Conservation (phyloP, 2,113 vertebrate genomes). For the Herpetotheres cachinnans region DNA sequence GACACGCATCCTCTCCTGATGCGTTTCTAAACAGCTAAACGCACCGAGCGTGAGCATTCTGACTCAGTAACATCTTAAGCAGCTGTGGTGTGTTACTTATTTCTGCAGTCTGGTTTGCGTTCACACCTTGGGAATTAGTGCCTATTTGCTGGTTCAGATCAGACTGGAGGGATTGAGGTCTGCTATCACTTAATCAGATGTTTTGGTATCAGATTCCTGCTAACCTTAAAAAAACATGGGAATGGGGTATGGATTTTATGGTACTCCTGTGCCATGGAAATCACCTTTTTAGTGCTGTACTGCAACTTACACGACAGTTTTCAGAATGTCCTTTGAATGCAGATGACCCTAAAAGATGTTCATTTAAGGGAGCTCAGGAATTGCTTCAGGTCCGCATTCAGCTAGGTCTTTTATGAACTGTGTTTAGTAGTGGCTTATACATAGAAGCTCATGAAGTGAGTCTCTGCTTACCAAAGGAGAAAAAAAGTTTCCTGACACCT, state of each 20-base stretch:
- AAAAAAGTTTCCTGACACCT: not conserved
- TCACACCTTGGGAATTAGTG: not conserved
- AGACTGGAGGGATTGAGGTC: not conserved
- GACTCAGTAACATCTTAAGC: not conserved
- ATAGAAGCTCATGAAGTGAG: not conserved
- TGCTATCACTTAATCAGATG: not conserved
- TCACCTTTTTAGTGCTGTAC: not conserved
- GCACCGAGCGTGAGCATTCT: not conserved
- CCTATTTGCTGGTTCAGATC: not conserved
- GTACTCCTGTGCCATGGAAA: not conserved
- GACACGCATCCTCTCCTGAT: not conserved
- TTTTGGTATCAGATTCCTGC: not conserved
- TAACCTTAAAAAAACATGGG: not conserved
- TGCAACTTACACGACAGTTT: not conserved
- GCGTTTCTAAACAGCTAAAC: not conserved
- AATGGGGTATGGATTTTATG: not conserved
- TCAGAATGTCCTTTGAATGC: not conserved
- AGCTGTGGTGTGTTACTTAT: not conserved
- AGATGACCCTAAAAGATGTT: not conserved
- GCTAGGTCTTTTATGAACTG: not conserved
- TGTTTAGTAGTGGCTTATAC: not conserved
- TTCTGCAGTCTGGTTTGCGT: constrained; percentile 1
- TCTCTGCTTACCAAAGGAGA: not conserved
- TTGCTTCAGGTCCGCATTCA: not conserved
- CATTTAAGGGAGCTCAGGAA: not conserved